Conservation (phyloP, 1,140 invertebrate genomes). For the Macrotrachela quadricornifera region DNA sequence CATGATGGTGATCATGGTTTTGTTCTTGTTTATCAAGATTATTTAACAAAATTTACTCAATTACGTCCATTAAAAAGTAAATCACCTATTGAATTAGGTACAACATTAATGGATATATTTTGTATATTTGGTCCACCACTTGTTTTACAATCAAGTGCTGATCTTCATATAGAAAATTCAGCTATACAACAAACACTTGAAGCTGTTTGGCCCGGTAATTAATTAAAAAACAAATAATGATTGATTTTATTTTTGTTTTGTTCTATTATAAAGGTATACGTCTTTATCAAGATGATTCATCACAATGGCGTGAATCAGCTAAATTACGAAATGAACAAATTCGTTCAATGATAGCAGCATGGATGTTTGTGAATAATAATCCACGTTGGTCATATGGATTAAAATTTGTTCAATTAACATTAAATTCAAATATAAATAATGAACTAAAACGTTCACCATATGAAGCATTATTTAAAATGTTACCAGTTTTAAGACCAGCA, state of each 20-base stretch:
- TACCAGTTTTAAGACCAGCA: too few relatives aligned
- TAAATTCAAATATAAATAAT: neutral
- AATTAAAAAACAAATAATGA: neutral
- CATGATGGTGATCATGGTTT: too few relatives aligned
- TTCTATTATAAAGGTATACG: too few relatives aligned
- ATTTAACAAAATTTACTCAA: conserved; percentile 6
- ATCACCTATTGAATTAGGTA: neutral
- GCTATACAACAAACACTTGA: neutral
- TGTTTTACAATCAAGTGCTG: conserved; percentile 2
- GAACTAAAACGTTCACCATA: too few relatives aligned
- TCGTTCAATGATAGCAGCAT: neutral
- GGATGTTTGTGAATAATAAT: neutral
- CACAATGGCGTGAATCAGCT: neutral
- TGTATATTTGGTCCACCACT: neutral
- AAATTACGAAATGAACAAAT: neutral
- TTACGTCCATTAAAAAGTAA: conserved; percentile 4
- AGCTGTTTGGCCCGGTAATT: neutral
- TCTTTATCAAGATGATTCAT: neutral
- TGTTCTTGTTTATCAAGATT: conserved; percentile 7
- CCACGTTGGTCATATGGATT: neutral
- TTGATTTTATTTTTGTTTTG: neutral
- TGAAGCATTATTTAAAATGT: too few relatives aligned
- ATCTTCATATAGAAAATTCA: neutral
- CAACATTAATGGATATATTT: conserved; percentile 2
- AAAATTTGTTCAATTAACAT: conserved; percentile 4